Conservation (phyloP, 2,113 vertebrate species). For the Cebus imitator region DNA sequence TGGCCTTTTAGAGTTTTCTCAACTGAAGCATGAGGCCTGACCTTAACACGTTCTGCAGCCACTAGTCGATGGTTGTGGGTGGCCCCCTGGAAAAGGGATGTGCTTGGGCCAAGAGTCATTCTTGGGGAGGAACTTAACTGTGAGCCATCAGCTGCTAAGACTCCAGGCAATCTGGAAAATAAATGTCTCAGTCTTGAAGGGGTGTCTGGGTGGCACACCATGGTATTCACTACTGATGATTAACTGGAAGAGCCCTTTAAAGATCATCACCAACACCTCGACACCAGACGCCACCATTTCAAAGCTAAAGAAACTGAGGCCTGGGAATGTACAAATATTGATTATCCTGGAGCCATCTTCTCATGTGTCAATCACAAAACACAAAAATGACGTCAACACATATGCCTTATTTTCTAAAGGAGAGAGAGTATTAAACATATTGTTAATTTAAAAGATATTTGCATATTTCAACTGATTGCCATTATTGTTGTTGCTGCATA, state of each 20-base stretch:
- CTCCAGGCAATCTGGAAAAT: neutral
- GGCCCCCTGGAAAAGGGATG: neutral
- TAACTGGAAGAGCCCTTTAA: neutral
- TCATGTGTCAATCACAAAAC: neutral
- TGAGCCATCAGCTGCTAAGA: neutral
- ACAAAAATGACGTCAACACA: neutral
- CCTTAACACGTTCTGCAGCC: neutral
- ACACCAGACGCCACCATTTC: neutral
- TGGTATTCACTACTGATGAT: neutral
- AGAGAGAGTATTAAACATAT: neutral
- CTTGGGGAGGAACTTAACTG: neutral
- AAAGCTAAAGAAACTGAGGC: neutral
- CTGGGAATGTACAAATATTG: neutral
- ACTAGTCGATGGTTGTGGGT: neutral
- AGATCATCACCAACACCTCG: neutral
- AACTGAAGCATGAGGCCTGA: accelerated
- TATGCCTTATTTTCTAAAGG: neutral
- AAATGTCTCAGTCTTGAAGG: neutral
- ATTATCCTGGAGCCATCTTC: neutral
- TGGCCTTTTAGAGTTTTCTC: neutral
- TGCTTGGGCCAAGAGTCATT: neutral
- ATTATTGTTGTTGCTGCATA: neutral
- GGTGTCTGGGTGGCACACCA: neutral
- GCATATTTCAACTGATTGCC: neutral
- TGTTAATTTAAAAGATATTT: neutral